phyloP scores from a whole-genome alignment of 2,888 invertebrate genomes.

The Ormyrus thymus region DNA sequence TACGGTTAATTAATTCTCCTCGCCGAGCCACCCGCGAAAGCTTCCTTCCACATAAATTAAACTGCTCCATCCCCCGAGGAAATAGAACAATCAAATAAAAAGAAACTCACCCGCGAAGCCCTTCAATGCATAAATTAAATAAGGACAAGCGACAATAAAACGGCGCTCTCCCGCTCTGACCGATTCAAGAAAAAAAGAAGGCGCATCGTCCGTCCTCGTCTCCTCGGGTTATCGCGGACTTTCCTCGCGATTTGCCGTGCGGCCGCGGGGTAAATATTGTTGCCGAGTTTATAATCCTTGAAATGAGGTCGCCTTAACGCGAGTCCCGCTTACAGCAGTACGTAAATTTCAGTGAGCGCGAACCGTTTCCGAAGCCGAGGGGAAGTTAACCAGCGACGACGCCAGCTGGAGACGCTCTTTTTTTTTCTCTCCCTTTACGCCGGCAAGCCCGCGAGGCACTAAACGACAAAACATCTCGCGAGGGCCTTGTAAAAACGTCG shows the following conservation, averaged over 20 bases:
- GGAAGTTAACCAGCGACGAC: conserved; percentile 19
- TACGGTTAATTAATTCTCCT: neutral
- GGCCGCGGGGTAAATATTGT: conserved; percentile 17
- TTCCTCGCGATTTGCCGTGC: too few species aligned
- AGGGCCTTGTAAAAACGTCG: conserved; percentile 36
- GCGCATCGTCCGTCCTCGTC: too few species aligned
- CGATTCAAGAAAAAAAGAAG: too few species aligned
- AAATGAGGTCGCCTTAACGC: conserved; percentile 19
- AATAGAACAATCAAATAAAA: neutral
- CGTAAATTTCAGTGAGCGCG: conserved; percentile 25
- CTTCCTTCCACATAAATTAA: too few species aligned
- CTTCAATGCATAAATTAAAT: neutral
- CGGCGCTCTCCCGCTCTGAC: too few species aligned
- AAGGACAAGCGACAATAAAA: too few species aligned
- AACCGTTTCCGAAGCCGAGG: conserved; percentile 20
- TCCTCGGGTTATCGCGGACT: too few species aligned
- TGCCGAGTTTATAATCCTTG: conserved; percentile 34
- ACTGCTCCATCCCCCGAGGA: neutral
- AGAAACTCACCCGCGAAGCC: neutral
- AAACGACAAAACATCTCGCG: conserved; percentile 21
- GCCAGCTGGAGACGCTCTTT: conserved; percentile 30
- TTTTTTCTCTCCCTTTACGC: conserved; percentile 7
- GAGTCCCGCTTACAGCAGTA: neutral
- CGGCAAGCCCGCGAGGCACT: conserved; percentile 2
- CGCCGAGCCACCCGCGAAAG: neutral